These are phyloP conservation scores for Syrphus vitripennis DNA, from an alignment of 2,888 invertebrate species.

Conservation along the genomic window DNA sequence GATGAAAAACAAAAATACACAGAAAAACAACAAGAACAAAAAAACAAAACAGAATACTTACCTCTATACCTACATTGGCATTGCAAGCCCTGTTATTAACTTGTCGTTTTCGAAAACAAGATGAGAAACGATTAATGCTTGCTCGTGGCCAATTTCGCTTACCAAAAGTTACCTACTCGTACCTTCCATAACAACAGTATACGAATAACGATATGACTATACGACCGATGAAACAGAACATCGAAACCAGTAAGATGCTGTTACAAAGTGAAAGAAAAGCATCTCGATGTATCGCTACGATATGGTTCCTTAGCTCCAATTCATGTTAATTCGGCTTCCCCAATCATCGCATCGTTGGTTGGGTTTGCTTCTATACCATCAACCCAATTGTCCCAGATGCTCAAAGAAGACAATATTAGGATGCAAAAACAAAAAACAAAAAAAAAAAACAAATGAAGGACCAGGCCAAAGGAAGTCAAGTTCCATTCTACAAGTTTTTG, in stretches of 20 bases:
- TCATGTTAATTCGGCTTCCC: slow-evolving; percentile 63
- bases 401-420: neutral
- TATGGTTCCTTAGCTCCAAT: slow-evolving; percentile 56
- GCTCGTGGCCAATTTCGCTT: slow-evolving; percentile 77
- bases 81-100: slow-evolving; percentile 77
- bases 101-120: slow-evolving; percentile 78
- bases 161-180: slow-evolving; percentile 7
- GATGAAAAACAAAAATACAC: neutral
- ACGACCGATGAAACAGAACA: neutral
- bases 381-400: slow-evolving; percentile 49
- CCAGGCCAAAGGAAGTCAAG: slow-evolving; percentile 28
- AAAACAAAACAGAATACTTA: slow-evolving; percentile 2
- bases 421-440: neutral
- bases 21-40: neutral
- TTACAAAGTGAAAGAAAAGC: slow-evolving; percentile 19
- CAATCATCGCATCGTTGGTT: neutral
- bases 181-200: too few species aligned
- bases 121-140: slow-evolving; percentile 78
- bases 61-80: slow-evolving; percentile 48
- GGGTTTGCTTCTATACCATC: neutral
- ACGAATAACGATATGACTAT: neutral
- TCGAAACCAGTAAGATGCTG: slow-evolving; percentile 18
- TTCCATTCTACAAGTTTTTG: slow-evolving; percentile 44
- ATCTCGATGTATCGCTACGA: slow-evolving; percentile 52
- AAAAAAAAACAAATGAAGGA: slow-evolving; percentile 3